Base-by-base conservation (phyloP, 2,888 invertebrate species). In the Patella pellucida region DNA sequence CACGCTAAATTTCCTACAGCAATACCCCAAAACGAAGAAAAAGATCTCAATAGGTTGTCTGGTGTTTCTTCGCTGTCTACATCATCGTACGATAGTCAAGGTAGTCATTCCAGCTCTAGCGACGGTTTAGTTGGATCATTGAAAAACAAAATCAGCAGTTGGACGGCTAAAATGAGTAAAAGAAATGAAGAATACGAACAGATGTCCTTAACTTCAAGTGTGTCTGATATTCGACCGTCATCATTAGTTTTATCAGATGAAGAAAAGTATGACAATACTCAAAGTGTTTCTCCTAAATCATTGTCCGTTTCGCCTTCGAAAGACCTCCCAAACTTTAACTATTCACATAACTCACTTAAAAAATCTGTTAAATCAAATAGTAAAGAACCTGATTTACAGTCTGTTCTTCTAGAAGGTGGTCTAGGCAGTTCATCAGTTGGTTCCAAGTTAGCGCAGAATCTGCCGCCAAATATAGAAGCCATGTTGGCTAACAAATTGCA, bases 21-120 rank as follows among this genome's bases (percentile, higher is more conserved):
- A 41, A 79, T 80, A 68, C 23, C 41, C 27, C n/a, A 52, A 2
- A 68, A 74, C 23, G 77, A 76, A 52, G 77, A 78, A 71, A 76
- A 76, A 71, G 75, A 77, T 9, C 73, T 76, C 14, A 85, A 84
- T 71, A 79, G 87, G 11, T 81, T 85, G 74, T 87, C 87, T 3
- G 80, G 82, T 54, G 76, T 83, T 23, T 87, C 87, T 3, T 81
- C 82, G 67, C 76, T 85, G 4, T 87, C 87, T 23, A 83, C 83
- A 15, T 87, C 87, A 3, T 87, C 87, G 1, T 86, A 85, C 74
- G 86, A 86, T 72, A 86, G 86, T 74, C 72, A 74, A 54, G 75
- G 79, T 76, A 80, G 78, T 73, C 67, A 78, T 68, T 74, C 74
- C 7, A 74, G 70, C 62, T 70, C 70, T 67, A 77, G 76, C 52